These are phyloP conservation scores for Tyto alba DNA, from an alignment of 2,113 vertebrate species.

Conservation along the genomic window DNA sequence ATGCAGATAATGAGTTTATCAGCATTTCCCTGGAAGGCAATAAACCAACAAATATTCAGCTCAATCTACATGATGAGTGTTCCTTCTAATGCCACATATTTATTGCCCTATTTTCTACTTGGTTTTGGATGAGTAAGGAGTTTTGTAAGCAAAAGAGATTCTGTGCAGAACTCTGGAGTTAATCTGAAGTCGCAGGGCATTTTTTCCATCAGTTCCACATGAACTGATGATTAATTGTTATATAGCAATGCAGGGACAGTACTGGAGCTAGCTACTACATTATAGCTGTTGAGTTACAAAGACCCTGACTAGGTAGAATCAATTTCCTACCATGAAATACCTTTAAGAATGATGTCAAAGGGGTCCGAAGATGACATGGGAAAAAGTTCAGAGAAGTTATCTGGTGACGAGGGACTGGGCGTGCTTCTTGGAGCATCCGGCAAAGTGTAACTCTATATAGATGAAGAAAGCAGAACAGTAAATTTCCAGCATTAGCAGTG, in stretches of 20 bases:
- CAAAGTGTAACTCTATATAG: background rate
- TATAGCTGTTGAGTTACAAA: background rate
- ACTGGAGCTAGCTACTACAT: accelerated
- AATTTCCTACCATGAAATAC: background rate
- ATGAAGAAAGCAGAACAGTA: background rate
- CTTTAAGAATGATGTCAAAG: background rate
- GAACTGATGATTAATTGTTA: background rate
- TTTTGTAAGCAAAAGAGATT: background rate
- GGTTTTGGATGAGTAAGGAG: background rate
- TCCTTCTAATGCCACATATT: accelerated
- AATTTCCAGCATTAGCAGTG: background rate
- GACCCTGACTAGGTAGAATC: background rate
- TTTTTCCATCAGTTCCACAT: background rate
- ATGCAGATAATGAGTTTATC: background rate
- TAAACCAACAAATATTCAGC: background rate
- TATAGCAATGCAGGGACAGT: background rate
- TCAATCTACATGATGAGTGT: accelerated
- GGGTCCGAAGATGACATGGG: background rate
- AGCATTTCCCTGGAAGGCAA: constrained; percentile 31
- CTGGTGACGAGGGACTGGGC: background rate
- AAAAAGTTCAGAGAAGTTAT: background rate
- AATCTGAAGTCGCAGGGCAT: background rate
- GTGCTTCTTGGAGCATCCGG: background rate
- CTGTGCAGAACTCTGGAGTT: background rate
- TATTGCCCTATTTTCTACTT: background rate